Base-by-base conservation (phyloP, 2,888 invertebrate genomes). In the Hedya salicella region DNA sequence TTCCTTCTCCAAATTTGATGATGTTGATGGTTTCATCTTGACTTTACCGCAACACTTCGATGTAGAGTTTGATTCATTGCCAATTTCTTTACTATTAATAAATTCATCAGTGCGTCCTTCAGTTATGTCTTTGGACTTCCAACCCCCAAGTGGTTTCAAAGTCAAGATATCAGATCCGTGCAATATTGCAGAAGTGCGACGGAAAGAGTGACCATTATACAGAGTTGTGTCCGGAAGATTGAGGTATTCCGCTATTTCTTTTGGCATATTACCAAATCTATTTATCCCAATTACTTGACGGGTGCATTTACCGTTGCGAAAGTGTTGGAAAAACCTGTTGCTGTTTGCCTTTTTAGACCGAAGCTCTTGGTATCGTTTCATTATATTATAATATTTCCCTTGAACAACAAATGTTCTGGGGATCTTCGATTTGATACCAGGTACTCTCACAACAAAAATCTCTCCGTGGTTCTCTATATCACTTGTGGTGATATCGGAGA, bases 291-390 rank as follows among this genome's bases (percentile, higher is more conserved):
- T 61, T 4, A 39, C 16, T 42, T 57, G 44, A 4, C 25, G 13
- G 13, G 3, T 49, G 11, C 61, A 61, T 40, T 49, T 61, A 4
- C 49, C 61, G 8, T 49, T 49, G 21, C 39, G 11, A 40, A n/a
- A 49, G 11, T 61, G 46, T 14, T 42, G 46, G 25, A 57, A 61
- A 42, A 61, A 61, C 9, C 54, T 40, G 40, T 54, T 54, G 25
- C 54, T 54, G 16, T 21, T 21, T 42, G 42, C 14, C 14, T 42
- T 54, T 21, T n/a, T 9, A 25, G 54, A 40, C 5, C 54, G 40
- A 42, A 54, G 25, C 9, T 40, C n/a, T 54, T 54, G 54, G 40
- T 54, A 54, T 25, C 42, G 40, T 54, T 42, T 54, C 6, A 54
- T 25, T 40, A 54, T 25, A 25, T 40, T 42, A 25, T 42, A 54